Percentiles rank a stretch among this genome's conserved stretches.
phyloP scores from a whole-genome alignment of 2,113 vertebrate genomes.

The Megaceryle maxima region DNA sequence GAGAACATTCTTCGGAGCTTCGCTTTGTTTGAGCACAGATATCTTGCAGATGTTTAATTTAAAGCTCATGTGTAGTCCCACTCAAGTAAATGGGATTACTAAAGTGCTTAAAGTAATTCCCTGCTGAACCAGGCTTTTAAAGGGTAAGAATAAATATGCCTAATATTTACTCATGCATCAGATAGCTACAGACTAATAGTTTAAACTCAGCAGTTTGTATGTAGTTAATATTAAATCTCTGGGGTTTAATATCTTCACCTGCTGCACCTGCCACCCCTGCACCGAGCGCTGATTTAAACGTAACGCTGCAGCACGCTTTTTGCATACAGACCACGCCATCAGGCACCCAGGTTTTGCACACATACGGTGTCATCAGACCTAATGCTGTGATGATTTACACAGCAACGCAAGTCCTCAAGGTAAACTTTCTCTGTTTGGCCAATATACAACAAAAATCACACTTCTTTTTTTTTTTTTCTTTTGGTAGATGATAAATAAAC shows the following conservation, averaged over 20 bases:
- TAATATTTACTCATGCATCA: slow-evolving; percentile 56
- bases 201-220: slow-evolving; percentile 20
- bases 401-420: background rate
- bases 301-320: background rate
- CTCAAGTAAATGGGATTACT: slow-evolving; percentile 62
- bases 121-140: slow-evolving; percentile 51
- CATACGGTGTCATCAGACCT: background rate
- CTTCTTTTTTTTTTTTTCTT: background rate
- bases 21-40: slow-evolving; percentile 42
- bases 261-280: background rate
- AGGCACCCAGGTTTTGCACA: background rate
- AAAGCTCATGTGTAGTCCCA: slow-evolving; percentile 53
- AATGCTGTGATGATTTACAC: background rate
- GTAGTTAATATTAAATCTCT: background rate
- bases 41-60: slow-evolving; percentile 63
- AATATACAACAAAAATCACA: background rate
- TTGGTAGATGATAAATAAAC: background rate
- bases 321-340: background rate
- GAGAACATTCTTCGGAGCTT: background rate
- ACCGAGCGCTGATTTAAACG: background rate
- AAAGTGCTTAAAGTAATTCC: slow-evolving; percentile 64
- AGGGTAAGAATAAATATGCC: slow-evolving; percentile 40
- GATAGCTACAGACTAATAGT: slow-evolving; percentile 21
- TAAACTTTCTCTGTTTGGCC: background rate
- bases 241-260: background rate